phyloP scores from a whole-genome alignment of 2,888 invertebrate genomes.

The Epinotia brunnichana region DNA sequence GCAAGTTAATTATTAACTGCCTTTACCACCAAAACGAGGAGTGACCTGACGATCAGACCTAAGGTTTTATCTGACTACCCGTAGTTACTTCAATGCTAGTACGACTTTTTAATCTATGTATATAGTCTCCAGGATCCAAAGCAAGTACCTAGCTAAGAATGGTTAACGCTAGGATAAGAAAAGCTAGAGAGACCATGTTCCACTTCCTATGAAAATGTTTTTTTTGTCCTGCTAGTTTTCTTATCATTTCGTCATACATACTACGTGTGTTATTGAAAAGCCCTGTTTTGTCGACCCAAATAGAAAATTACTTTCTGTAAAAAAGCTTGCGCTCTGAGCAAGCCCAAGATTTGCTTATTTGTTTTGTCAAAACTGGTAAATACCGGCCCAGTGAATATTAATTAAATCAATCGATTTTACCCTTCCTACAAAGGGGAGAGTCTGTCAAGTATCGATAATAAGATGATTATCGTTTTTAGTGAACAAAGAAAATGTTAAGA shows the following conservation, averaged over 20 bases:
- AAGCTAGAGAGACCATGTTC: no score
- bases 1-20: not conserved
- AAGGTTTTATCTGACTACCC: no score
- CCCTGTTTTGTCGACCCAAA: not conserved
- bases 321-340: not conserved
- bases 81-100: no score
- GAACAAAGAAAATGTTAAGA: constrained; percentile 53
- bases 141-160: no score
- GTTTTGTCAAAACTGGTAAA: constrained; percentile 35
- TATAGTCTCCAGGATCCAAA: no score
- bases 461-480: constrained; percentile 49
- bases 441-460: constrained; percentile 52
- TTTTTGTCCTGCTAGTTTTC: no score
- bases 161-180: no score
- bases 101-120: no score
- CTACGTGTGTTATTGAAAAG: not conserved
- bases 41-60: not conserved
- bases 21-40: not conserved
- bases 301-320: not conserved
- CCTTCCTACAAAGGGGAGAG: constrained; percentile 47
- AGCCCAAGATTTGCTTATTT: constrained; percentile 5
- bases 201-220: no score
- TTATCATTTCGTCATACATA: not conserved
- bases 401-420: constrained; percentile 52
- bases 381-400: constrained; percentile 45